Evolutionary conservation across 2,888 invertebrate species (phyloP).

Genomic region (Hydrotaea diabolus): DNA sequence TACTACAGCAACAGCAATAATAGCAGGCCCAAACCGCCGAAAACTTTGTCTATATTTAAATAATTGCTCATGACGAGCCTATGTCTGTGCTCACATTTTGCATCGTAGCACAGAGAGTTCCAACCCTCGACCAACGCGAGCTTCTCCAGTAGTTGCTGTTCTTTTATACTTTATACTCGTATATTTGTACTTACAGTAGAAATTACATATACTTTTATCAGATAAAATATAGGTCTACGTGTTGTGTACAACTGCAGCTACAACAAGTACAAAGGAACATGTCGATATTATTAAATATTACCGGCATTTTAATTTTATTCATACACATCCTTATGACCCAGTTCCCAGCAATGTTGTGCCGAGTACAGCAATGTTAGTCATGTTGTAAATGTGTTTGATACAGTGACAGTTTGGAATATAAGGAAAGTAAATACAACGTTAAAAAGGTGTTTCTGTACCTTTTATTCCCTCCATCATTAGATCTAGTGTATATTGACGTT

Average conservation of each 20-base stretch:
- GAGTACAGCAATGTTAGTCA: not conserved
- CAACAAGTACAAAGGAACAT: conserved; percentile 34
- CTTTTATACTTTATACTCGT: not conserved
- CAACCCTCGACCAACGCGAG: conserved; percentile 19
- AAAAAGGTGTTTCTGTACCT: no score
- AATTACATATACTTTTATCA: conserved; percentile 56
- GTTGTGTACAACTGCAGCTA: not conserved
- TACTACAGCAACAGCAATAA: not conserved
- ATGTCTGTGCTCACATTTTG: conserved; percentile 3
- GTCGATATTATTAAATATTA: conserved; percentile 66
- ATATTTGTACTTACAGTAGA: not conserved
- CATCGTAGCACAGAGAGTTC: not conserved
- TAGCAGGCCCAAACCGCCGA: not conserved
- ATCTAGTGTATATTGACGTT: no score
- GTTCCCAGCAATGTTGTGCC: conserved; percentile 11
- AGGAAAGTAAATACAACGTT: not conserved
- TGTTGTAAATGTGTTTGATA: not conserved
- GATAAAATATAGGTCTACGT: conserved; percentile 47
- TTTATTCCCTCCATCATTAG: no score
- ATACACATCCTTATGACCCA: conserved; percentile 65
- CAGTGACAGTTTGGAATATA: not conserved
- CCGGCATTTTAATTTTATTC: conserved; percentile 59
- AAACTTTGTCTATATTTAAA: conserved; percentile 46
- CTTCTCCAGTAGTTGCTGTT: conserved; percentile 4
- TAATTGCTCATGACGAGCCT: conserved; percentile 37